Evolutionary conservation across 2,797 vertebrate genomes (phyloP).

Genomic region (Knipowitschia caucasica): DNA sequence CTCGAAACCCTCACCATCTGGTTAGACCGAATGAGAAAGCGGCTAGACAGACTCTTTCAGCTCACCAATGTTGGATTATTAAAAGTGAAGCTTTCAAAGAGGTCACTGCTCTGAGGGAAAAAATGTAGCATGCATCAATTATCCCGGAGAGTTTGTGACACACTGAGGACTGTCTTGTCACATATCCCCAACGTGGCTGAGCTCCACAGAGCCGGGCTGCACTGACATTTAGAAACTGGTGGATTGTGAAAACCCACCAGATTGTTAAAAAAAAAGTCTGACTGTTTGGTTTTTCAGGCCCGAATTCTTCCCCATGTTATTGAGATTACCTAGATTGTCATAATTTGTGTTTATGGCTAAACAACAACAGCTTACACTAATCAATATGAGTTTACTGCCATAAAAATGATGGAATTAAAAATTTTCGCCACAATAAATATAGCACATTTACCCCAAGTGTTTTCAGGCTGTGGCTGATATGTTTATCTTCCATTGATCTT

Average conservation of each 20-base stretch:
- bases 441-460: constrained; percentile 6
- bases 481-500: constrained; percentile 13
- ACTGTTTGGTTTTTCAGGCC: constrained; percentile 57
- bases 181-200: constrained; percentile 61
- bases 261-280: constrained; percentile 61
- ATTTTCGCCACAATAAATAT: constrained; percentile 45
- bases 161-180: constrained; percentile 66
- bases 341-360: constrained; percentile 56
- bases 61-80: constrained; percentile 71
- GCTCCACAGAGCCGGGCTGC: constrained; percentile 59
- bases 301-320: constrained; percentile 65
- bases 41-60: constrained; percentile 52
- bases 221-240: constrained; percentile 75
- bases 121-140: constrained; percentile 71
- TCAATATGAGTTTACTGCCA: constrained; percentile 59
- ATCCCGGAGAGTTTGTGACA: constrained; percentile 65
- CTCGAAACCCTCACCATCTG: constrained; percentile 64
- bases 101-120: constrained; percentile 62
- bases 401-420: constrained; percentile 44
- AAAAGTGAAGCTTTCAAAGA: constrained; percentile 72
- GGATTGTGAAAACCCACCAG: constrained; percentile 63
- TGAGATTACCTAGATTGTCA: constrained; percentile 50
- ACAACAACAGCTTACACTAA: constrained; percentile 53
- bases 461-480: constrained; percentile 7
- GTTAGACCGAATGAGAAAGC: constrained; percentile 59